Conservation (phyloP, 2,888 invertebrate species). For the Hydrotaea cyrtoneurina region DNA sequence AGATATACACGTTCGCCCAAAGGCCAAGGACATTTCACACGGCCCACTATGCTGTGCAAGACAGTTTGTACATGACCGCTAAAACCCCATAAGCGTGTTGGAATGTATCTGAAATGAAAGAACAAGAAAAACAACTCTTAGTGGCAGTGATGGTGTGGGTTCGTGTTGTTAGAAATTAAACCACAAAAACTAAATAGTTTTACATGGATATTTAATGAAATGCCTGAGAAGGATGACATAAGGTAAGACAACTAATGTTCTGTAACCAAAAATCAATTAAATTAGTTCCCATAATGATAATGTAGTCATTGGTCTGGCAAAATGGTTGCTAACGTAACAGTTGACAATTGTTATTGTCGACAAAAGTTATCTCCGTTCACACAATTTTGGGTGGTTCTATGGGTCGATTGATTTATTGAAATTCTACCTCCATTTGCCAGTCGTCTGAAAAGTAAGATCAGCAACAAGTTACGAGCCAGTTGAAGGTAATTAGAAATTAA, state of each 20-base stretch:
- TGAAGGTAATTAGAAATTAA: not conserved
- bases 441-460: not conserved
- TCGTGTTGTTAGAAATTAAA: constrained; percentile 35
- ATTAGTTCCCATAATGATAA: no score
- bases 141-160: not conserved
- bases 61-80: constrained; percentile 97
- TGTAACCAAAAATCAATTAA: no score
- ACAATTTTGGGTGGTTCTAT: no score
- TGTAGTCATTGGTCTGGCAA: no score
- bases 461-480: constrained; percentile 19
- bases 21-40: constrained; percentile 94
- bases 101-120: constrained; percentile 87
- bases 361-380: no score
- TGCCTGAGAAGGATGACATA: not conserved
- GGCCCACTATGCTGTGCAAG: constrained; percentile 92
- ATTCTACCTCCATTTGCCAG: not conserved
- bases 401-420: no score
- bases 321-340: no score
- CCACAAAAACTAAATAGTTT: not conserved
- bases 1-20: constrained; percentile 91
- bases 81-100: constrained; percentile 95
- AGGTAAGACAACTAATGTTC: not conserved
- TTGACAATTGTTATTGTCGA: no score
- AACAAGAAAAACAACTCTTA: not conserved
- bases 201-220: constrained; percentile 33